phyloP scores from a whole-genome alignment of 2,888 invertebrate species.

The Chymomyza amoena region DNA sequence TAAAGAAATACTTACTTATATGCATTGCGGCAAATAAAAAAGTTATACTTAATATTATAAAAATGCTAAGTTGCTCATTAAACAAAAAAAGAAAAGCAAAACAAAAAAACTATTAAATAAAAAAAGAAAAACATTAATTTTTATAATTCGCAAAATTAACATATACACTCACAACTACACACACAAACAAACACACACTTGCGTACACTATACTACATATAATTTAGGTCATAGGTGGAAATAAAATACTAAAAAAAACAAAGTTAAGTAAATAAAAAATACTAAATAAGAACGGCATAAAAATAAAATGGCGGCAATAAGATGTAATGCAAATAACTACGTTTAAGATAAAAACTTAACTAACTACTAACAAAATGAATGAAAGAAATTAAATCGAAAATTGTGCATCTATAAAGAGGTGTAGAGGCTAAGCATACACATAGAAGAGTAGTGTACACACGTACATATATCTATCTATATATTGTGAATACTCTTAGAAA shows the following conservation, averaged over 20 bases:
- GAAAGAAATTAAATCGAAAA: constrained; percentile 25
- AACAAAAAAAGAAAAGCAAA: neutral
- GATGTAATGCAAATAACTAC: constrained; percentile 48
- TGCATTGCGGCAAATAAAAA: constrained; percentile 34
- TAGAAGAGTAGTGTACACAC: constrained; percentile 10
- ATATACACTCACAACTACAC: constrained; percentile 18
- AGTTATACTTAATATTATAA: constrained; percentile 31
- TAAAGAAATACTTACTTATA: constrained; percentile 40
- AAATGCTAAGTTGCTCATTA: constrained; percentile 67
- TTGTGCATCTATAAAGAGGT: constrained; percentile 28
- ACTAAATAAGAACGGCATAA: constrained; percentile 33
- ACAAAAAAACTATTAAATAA: constrained; percentile 28
- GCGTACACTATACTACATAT: constrained; percentile 51
- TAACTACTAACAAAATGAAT: constrained; percentile 11
- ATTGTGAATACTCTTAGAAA: constrained; percentile 23
- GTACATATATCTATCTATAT: neutral
- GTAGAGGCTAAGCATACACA: constrained; percentile 22
- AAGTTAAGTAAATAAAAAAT: constrained; percentile 39
- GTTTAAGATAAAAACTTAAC: constrained; percentile 31
- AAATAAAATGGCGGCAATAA: constrained; percentile 58
- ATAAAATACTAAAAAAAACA: constrained; percentile 48
- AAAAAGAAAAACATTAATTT: constrained; percentile 39
- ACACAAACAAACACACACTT: constrained; percentile 28
- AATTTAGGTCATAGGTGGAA: constrained; percentile 69
- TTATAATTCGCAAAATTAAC: constrained; percentile 16